A percentile compares a stretch with the other conserved stretches of the same genome.
These are phyloP conservation scores for Hypsibius dujardini DNA, from an alignment of 1,140 invertebrate species.

Conservation along the genomic window DNA sequence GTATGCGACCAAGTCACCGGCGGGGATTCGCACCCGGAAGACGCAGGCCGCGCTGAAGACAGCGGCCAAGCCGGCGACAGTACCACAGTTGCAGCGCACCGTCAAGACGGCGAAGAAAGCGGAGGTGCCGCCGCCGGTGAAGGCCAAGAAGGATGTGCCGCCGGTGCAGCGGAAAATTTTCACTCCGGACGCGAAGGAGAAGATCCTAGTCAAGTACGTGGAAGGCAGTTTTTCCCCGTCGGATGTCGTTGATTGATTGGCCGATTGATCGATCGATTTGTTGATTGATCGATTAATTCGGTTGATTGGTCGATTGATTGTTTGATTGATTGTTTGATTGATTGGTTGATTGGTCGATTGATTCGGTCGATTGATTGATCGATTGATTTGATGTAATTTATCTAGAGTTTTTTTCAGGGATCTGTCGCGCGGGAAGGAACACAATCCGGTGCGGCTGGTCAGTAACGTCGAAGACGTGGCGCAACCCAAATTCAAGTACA, in stretches of 20 bases:
- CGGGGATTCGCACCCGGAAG: neutral
- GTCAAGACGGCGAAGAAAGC: neutral
- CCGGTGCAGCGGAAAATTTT: neutral
- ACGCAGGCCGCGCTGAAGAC: neutral
- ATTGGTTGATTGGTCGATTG: neutral
- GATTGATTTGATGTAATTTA: neutral
- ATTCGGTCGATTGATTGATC: neutral
- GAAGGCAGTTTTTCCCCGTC: neutral
- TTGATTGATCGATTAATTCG: too few relatives aligned
- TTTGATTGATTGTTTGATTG: neutral
- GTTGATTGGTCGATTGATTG: too few relatives aligned
- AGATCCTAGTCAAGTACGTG: neutral
- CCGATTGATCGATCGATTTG: neutral
- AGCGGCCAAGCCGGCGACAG: neutral
- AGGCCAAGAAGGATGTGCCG: neutral
- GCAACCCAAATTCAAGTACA: neutral
- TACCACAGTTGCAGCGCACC: neutral
- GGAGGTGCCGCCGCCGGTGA: neutral
- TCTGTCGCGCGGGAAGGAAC: neutral
- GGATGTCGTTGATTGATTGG: neutral
- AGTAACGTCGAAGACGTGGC: neutral
- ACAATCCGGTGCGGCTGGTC: neutral
- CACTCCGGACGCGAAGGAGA: neutral
- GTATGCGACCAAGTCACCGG: neutral
- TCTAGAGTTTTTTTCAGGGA: conserved; percentile 1